phyloP scores from a whole-genome alignment of 1,140 invertebrate genomes.

The Apis dorsata region DNA sequence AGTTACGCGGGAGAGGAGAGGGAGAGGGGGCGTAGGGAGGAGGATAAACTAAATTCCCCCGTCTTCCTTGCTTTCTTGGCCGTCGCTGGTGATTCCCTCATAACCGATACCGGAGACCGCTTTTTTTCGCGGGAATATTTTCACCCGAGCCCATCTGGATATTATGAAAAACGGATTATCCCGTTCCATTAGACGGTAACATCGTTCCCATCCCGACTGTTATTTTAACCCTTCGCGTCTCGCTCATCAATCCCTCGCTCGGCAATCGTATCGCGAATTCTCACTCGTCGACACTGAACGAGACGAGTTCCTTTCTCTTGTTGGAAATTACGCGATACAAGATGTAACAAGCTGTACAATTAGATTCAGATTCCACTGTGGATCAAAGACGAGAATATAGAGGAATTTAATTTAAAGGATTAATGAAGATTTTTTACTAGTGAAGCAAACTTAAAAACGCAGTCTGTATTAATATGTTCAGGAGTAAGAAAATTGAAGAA shows the following conservation, averaged over 20 bases:
- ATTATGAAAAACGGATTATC: conserved; percentile 54
- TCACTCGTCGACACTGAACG: background rate
- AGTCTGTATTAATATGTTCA: no score
- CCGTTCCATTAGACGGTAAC: conserved; percentile 52
- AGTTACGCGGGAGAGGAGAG: conserved; percentile 43
- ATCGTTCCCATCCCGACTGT: conserved; percentile 2
- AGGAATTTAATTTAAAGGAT: no score
- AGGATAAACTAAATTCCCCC: conserved; percentile 56
- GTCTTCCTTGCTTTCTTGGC: conserved; percentile 46
- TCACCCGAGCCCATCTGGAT: conserved; percentile 35
- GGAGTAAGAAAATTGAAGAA: no score
- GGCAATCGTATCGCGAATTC: background rate
- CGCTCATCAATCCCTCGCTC: background rate
- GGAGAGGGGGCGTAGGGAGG: background rate
- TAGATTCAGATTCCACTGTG: background rate
- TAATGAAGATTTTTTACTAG: no score
- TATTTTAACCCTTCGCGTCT: conserved; percentile 24
- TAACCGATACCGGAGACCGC: conserved; percentile 47
- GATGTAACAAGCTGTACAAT: background rate
- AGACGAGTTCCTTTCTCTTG: background rate
- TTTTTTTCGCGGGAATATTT: conserved; percentile 55
- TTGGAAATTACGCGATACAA: background rate
- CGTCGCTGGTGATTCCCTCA: conserved; percentile 33
- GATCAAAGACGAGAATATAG: background rate
- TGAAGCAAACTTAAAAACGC: no score